phyloP scores from a whole-genome alignment of 2,113 vertebrate genomes.

The Tor tambroides region DNA sequence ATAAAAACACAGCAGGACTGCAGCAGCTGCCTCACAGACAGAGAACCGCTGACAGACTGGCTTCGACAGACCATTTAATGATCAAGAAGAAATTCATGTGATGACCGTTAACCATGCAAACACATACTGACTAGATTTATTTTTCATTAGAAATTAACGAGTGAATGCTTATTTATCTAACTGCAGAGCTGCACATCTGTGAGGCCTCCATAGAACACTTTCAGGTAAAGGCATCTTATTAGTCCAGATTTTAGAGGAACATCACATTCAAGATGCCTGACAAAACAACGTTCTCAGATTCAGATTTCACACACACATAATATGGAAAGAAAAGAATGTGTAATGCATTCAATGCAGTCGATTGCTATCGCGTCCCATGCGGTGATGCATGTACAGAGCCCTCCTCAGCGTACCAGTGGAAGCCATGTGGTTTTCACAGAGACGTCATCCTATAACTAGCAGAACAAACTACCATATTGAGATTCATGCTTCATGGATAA shows the following conservation, averaged over 20 bases:
- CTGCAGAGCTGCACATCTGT: background rate
- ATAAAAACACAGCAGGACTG: too few relatives aligned
- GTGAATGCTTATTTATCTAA: background rate
- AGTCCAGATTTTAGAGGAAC: background rate
- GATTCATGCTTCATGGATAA: background rate
- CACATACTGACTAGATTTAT: background rate
- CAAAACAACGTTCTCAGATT: background rate
- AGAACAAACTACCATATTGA: background rate
- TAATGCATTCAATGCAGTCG: background rate
- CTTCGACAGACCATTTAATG: background rate
- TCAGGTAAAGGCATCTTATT: background rate
- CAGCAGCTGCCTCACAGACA: background rate
- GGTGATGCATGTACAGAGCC: background rate
- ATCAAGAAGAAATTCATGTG: background rate
- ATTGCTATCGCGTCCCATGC: background rate
- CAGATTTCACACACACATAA: background rate
- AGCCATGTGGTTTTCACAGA: background rate
- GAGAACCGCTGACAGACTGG: background rate
- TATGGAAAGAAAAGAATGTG: background rate
- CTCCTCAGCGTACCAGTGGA: background rate
- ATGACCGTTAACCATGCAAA: background rate
- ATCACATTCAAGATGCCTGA: background rate
- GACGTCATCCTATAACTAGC: background rate
- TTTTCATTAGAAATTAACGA: background rate
- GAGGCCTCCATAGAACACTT: background rate